phyloP scores from a whole-genome alignment of 2,113 vertebrate species.

The Forbesichthys agassizii region DNA sequence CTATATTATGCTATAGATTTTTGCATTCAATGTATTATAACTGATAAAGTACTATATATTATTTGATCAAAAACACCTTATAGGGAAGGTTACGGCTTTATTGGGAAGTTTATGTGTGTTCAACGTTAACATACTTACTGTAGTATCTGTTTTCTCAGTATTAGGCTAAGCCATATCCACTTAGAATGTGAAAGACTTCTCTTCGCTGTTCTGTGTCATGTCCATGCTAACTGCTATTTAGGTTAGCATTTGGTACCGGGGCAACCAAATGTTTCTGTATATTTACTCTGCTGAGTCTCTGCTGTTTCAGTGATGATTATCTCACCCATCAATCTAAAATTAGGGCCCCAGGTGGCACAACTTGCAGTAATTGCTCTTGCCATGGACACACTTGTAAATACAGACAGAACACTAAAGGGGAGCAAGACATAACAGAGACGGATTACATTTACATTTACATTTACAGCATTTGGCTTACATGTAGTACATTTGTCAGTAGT shows the following conservation, averaged over 20 bases:
- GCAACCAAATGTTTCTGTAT: conserved; percentile 49
- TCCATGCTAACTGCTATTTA: conserved; percentile 53
- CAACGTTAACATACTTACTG: conserved; percentile 2
- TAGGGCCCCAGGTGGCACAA: conserved; percentile 30
- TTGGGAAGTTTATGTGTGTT: conserved; percentile 8
- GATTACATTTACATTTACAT: not conserved
- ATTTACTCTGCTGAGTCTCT: conserved; percentile 48
- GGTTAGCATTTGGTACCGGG: conserved; percentile 58
- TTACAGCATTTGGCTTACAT: no score
- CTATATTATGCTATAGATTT: no score
- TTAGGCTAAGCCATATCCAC: conserved; percentile 20
- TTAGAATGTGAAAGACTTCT: conserved; percentile 26
- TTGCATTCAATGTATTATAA: no score
- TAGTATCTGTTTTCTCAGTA: conserved; percentile 1
- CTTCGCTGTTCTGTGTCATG: conserved; percentile 39
- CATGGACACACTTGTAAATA: conserved; percentile 34
- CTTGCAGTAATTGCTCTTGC: conserved; percentile 22
- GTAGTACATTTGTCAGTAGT: no score
- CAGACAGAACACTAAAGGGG: conserved; percentile 1
- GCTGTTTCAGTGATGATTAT: conserved; percentile 52
- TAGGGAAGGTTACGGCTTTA: no score
- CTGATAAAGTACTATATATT: no score
- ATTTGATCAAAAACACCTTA: no score
- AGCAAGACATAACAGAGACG: conserved; percentile 10
- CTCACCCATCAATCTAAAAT: conserved; percentile 50